Conservation (phyloP, 2,888 invertebrate genomes). For the Prosopocoilus inquinatus region DNA sequence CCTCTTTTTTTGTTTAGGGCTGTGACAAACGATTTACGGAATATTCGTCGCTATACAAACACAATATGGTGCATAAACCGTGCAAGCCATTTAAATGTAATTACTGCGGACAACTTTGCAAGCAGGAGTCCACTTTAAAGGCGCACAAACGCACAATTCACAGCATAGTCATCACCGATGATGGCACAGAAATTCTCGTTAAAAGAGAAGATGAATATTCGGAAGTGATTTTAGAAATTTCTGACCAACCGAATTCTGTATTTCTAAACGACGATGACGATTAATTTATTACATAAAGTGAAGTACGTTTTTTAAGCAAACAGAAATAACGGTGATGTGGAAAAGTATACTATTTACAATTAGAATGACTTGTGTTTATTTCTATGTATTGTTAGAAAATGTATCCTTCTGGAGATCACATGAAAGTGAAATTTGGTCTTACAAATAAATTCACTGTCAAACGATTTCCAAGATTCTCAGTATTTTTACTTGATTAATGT, state of each 20-base stretch:
- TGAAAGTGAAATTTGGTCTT: no score
- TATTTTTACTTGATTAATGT: no score
- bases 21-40: constrained; percentile 68
- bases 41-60: constrained; percentile 68
- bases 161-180: constrained; percentile 49
- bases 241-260: background rate
- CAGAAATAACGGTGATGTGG: no score
- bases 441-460: no score
- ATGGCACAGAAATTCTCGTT: constrained; percentile 45
- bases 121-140: constrained; percentile 60
- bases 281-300: no score
- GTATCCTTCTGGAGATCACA: no score
- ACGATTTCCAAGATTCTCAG: no score
- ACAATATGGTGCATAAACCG: constrained; percentile 62
- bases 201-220: constrained; percentile 10
- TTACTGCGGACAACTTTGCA: constrained; percentile 59
- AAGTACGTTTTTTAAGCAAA: no score
- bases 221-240: constrained; percentile 11
- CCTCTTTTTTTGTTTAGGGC: constrained; percentile 43
- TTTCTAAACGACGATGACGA: background rate
- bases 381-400: no score
- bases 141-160: constrained; percentile 63
- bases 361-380: no score
- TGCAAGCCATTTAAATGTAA: constrained; percentile 59
- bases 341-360: no score